Evolutionary conservation across 2,888 invertebrate genomes (phyloP).

Genomic region (Cantharis nigra): DNA sequence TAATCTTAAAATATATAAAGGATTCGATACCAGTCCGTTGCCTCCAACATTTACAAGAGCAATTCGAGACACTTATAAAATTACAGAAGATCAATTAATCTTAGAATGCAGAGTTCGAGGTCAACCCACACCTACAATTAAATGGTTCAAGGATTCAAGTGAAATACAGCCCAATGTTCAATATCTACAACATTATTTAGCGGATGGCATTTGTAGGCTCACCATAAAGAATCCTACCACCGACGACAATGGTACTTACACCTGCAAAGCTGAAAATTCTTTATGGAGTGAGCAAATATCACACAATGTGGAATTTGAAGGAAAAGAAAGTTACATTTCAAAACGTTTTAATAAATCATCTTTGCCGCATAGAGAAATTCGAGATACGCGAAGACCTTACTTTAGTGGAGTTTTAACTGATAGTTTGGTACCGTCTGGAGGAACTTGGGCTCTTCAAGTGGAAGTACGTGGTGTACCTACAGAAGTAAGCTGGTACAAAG

Average conservation of each 20-base stretch:
- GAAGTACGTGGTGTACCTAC: conserved; percentile 74
- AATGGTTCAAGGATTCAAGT: conserved; percentile 76
- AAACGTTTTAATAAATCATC: conserved; percentile 48
- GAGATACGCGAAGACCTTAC: conserved; percentile 67
- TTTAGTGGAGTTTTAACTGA: conserved; percentile 72
- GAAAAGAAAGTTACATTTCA: conserved; percentile 54
- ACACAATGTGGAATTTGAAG: conserved; percentile 68
- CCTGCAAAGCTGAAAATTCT: conserved; percentile 75
- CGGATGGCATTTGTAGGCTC: conserved; percentile 76
- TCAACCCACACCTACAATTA: conserved; percentile 72
- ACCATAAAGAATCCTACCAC: conserved; percentile 68
- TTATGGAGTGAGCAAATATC: conserved; percentile 75
- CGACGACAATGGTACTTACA: conserved; percentile 75
- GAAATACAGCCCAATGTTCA: conserved; percentile 62
- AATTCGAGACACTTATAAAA: conserved; percentile 72
- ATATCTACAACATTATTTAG: conserved; percentile 68
- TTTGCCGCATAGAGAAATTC: conserved; percentile 25
- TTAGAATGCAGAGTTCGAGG: conserved; percentile 81
- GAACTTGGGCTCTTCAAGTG: conserved; percentile 81
- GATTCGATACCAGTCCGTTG: conserved; percentile 70
- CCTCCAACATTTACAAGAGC: conserved; percentile 76
- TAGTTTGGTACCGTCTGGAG: conserved; percentile 74
- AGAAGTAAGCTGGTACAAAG: conserved; percentile 77
- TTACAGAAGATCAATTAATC: conserved; percentile 72
- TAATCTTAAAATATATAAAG: conserved; percentile 73